Evolutionary conservation across 2,888 invertebrate genomes (phyloP), one percentile per base, ranked within the genome.

Genomic region (Drosophila imparisetae): DNA sequence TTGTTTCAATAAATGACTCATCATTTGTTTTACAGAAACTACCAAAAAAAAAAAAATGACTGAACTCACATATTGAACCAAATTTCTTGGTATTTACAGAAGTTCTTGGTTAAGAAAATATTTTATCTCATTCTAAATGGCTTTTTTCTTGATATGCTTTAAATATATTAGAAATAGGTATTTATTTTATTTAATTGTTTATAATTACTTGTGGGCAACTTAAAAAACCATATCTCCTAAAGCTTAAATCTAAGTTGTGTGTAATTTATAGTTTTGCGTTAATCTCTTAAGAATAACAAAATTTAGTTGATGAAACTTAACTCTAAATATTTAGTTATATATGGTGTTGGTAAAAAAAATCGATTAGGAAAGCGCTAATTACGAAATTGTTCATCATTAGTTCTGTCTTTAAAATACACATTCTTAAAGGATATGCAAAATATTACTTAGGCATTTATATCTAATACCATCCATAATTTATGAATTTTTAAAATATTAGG

Each of bases 1-100:
- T 71, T 67, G 78, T 72, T 70, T 74, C 58, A 55, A 42, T 49
- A 75, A 82, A 76, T 85, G 85, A 85, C 71, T 85, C 85, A 87
- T 75, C 72, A 63, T 30, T 54, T 34, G 29, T 24, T 34, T 45
- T 10, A 30, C 11, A 38, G 13, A 60, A 62, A 61, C 42, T 32
- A 21, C 54, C 27, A 64, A 68, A 27, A 40, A 21, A 13, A 60
- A 71, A 42, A 42, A 18, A 50, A 21, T 57, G n/a, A n/a, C 36
- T 15, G 2, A 21, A 27, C 24, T 30, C 45, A 24, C 45, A 45
- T 15, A 24, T 24, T 15, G 21, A 24, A 2, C 11, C 18, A 50
- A 50, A 4, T 38, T 55, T n/a, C 55, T 48, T 66, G 6, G 55
- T 45, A n/a, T 49, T 24, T 11, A 10, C 4, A 36, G 29, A 8